Base-by-base conservation (phyloP, 2,797 vertebrate species). In the Coendou prehensilis region DNA sequence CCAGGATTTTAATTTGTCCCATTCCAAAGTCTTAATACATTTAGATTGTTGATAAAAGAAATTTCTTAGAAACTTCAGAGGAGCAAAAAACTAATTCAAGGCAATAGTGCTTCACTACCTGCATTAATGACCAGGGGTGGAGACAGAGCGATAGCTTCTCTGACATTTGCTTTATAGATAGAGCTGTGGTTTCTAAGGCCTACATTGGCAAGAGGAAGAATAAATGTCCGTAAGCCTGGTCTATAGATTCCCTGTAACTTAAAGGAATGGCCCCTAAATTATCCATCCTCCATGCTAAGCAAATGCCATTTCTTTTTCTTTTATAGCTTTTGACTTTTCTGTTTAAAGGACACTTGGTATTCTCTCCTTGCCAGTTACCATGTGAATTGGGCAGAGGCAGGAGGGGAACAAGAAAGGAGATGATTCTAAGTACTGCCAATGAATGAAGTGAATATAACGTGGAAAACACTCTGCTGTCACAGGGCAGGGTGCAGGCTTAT, bases 241-340 rank as follows among this genome's bases (percentile, higher is more conserved):
- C 87, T 96, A 69, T 69, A 64, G 89, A 94, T 90, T 87, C 71
- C 75, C 89, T 91, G 26, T 82, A 96, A 86, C 37, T 95, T 96
- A 88, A 61, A 89, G 84, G 64, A 85, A 47, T 1, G 1, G 17
- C 28, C 52, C 90, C 84, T 94, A 79, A 89, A 73, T 92, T 71
- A 92, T 76, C 81, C 26, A n/a, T 63, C 75, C n/a, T 88, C 84
- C 26, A 26, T 71, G 61, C 54, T 80, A 95, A 57, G 54, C 52
- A 93, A 96, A 95, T 92, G 87, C n/a, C 67, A 86, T 57, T 94
- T 94, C 61, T 71, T 88, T 73, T 87, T 87, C 17, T 83, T 85
- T 87, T 79, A 93, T 47, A 89, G 78, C 23, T 88, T 96, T 93
- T 93, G 78, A 69, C 56, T 94, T 87, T 91, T 93, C 87, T 92